Base-by-base conservation (phyloP, 2,113 vertebrate species). In the Phalacrocorax brasilianus region DNA sequence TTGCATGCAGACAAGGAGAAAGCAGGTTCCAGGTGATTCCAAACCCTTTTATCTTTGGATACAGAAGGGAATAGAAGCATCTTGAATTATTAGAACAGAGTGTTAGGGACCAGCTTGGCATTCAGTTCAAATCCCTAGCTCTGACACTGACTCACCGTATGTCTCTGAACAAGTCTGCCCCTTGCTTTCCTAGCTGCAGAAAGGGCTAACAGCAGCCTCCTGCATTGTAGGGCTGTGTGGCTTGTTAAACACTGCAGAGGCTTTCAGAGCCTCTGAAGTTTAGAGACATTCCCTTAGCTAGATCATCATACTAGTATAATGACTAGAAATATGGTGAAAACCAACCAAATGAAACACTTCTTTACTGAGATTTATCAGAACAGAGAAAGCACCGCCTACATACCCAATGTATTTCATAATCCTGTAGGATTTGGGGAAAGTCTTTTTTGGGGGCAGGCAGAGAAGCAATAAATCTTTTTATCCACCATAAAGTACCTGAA, bases 341-440 rank as follows among this genome's bases (percentile, higher is more conserved):
- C 9, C 40, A 84, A 12, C 14, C 3, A 1, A 73, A 78, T 0
- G 0, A 49, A 93, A 71, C 70, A 16, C 8, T 63, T 42, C 5
- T 55, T 49, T n/a, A 9, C 65, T 50, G 73, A 55, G 49, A 19
- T 67, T 77, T 58, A 71, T 50, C 47, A 70, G 45, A 77, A 80
- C 35, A 85, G 45, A 49, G 8, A 30, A 59, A 93, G 27, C 56
- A 38, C n/a, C 10, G 9, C 49, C 61, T 59, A 32, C 49, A 32
- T 17, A 45, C 11, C 19, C 16, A 24, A 42, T 1, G 2, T 20
- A 55, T 79, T 85, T 49, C 38, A 45, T 21, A 59, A 75, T 17
- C 28, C 61, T 85, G 32, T 5, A 72, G 32, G 38, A 72, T 78
- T 35, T 70, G 22, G 24, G 23, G 17, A 17, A 80, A 73, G 19